These are phyloP conservation scores for Pectinophora gossypiella DNA, from an alignment of 1,140 invertebrate genomes.

Conservation along the genomic window DNA sequence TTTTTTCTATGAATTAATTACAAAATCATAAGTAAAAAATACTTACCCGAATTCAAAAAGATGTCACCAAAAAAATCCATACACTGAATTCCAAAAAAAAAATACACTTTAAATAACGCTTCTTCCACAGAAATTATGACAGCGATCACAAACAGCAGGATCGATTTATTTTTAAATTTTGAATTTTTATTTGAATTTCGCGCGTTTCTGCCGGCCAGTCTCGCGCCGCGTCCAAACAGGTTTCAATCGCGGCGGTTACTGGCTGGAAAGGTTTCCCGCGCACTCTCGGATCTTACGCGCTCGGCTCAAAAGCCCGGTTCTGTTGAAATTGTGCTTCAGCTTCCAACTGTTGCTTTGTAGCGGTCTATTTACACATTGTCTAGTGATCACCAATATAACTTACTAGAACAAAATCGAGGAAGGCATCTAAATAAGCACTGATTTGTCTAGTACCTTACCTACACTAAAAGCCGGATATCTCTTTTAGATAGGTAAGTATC, in stretches of 20 bases:
- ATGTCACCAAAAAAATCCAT: neutral
- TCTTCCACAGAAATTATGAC: neutral
- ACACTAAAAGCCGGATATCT: no score
- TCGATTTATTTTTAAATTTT: neutral
- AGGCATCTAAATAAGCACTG: no score
- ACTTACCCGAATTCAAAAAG: neutral
- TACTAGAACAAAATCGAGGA: no score
- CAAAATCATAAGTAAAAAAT: neutral
- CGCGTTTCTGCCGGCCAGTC: slow-evolving; percentile 13
- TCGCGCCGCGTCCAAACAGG: slow-evolving; percentile 31
- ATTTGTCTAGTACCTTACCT: no score
- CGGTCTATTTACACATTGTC: no score
- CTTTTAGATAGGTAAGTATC: no score
- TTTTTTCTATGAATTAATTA: no score
- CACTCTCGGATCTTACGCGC: neutral
- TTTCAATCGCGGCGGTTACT: slow-evolving; percentile 44
- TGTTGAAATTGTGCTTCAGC: neutral
- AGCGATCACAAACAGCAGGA: neutral
- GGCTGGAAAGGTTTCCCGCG: slow-evolving; percentile 1
- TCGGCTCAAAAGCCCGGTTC: neutral
- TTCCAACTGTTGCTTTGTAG: neutral
- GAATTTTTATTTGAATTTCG: slow-evolving; percentile 26
- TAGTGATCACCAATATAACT: no score
- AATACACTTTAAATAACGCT: neutral
- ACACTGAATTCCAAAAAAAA: neutral